phyloP scores from a whole-genome alignment of 2,888 invertebrate genomes.

The Graphium colonna region DNA sequence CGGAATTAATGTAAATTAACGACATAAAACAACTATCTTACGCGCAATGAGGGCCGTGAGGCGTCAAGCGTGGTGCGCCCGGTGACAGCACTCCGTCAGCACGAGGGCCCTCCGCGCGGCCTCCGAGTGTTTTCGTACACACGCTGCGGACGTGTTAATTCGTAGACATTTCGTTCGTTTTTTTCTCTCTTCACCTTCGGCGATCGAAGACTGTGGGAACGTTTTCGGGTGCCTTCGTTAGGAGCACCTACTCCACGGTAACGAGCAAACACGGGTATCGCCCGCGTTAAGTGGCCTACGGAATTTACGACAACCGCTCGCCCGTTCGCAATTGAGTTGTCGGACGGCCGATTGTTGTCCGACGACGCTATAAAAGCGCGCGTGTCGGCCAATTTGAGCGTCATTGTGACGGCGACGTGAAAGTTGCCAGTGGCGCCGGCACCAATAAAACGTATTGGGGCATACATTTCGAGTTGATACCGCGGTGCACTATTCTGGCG shows the following conservation, averaged over 20 bases:
- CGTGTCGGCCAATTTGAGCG: slow-evolving; percentile 60
- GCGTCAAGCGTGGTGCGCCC: slow-evolving; percentile 39
- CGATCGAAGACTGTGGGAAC: slow-evolving; percentile 79
- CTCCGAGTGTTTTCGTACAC: slow-evolving; percentile 76
- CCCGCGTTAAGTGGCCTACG: slow-evolving; percentile 70
- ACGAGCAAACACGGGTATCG: slow-evolving; percentile 76
- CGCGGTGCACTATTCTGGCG: slow-evolving; percentile 53
- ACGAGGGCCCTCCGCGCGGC: slow-evolving; percentile 67
- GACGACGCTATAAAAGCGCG: slow-evolving; percentile 18
- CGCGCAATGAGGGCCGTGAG: slow-evolving; percentile 48
- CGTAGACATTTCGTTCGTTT: slow-evolving; percentile 73
- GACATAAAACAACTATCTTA: slow-evolving; percentile 65
- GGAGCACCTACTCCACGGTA: slow-evolving; percentile 71
- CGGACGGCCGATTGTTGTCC: slow-evolving; percentile 46
- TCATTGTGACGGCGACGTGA: slow-evolving; percentile 69
- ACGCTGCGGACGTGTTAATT: slow-evolving; percentile 78
- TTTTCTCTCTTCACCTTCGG: slow-evolving; percentile 48
- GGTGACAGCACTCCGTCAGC: slow-evolving; percentile 69
- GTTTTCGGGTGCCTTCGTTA: slow-evolving; percentile 74
- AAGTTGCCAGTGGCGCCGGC: slow-evolving; percentile 76
- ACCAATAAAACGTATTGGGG: slow-evolving; percentile 66
- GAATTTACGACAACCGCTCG: slow-evolving; percentile 68
- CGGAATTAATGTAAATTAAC: slow-evolving; percentile 72
- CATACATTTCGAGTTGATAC: slow-evolving; percentile 57
- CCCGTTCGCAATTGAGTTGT: slow-evolving; percentile 56